phyloP scores from a whole-genome alignment of 92 coral and sea anemone genomes.

The Bergia sp. region DNA sequence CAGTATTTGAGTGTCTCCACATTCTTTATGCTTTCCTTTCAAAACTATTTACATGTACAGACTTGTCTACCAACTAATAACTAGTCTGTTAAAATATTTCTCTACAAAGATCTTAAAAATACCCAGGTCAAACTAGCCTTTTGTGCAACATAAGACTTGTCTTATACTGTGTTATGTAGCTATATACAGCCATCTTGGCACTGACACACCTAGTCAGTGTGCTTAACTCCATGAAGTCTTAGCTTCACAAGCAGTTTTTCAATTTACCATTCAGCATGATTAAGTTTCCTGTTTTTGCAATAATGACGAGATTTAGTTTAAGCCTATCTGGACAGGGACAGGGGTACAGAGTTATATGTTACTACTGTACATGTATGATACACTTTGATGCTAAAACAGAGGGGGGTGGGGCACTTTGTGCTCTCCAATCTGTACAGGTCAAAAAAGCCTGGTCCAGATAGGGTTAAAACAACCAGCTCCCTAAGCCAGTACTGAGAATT shows the following conservation, averaged over 20 bases:
- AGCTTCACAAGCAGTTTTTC: neutral
- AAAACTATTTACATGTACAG: neutral
- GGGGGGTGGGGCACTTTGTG: too few species aligned
- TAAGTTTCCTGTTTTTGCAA: neutral
- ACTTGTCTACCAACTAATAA: neutral
- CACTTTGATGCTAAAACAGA: too few species aligned
- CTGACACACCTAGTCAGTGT: neutral
- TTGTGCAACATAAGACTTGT: neutral
- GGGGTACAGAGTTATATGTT: too few species aligned
- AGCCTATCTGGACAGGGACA: neutral
- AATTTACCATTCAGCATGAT: too few species aligned
- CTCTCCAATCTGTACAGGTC: too few species aligned
- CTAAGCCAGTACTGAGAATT: too few species aligned
- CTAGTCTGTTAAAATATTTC: neutral
- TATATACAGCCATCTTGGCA: neutral
- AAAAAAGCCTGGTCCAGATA: too few species aligned
- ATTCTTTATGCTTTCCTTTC: neutral
- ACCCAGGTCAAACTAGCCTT: neutral
- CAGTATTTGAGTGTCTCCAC: neutral
- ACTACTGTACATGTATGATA: too few species aligned
- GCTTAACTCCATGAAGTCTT: neutral
- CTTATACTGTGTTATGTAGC: neutral
- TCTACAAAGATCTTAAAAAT: constrained; percentile 6
- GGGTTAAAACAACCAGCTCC: too few species aligned
- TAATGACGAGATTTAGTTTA: too few species aligned